Conservation (phyloP, 2,113 vertebrate species). For the Oophaga pumilio region DNA sequence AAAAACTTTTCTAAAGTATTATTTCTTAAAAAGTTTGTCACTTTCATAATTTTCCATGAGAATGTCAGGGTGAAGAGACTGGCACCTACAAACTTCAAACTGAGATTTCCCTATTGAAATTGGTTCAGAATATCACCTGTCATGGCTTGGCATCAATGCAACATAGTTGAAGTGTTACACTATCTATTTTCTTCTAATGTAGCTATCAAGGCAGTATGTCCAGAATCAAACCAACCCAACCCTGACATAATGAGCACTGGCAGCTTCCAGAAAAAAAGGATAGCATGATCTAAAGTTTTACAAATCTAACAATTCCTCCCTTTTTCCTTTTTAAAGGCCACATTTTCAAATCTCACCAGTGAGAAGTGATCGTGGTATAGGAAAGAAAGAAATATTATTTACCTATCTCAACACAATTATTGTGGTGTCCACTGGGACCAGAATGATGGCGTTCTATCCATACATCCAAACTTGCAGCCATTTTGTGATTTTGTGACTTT, state of each 20-base stretch:
- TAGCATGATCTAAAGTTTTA: background rate
- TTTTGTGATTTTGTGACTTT: too few species aligned
- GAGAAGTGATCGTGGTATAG: too few species aligned
- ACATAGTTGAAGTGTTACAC: background rate
- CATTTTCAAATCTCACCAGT: too few species aligned
- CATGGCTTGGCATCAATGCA: background rate
- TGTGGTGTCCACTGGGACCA: too few species aligned
- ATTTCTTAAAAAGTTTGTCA: background rate
- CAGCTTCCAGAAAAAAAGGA: background rate
- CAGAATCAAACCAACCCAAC: background rate
- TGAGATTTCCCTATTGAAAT: background rate
- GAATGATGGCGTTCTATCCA: too few species aligned
- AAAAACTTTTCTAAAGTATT: background rate
- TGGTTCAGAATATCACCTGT: background rate
- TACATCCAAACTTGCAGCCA: too few species aligned
- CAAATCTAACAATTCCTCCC: background rate
- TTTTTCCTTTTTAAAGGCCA: background rate
- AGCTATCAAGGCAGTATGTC: background rate
- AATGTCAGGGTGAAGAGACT: background rate
- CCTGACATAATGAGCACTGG: background rate
- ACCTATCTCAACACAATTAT: too few species aligned
- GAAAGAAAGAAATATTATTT: too few species aligned
- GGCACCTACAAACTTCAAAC: background rate
- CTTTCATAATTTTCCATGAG: background rate
- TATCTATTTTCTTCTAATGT: background rate